A percentile compares a stretch with the other conserved stretches of the same genome.
phyloP scores from a whole-genome alignment of 64 coral and sea anemone species.

The Actinia tenebrosa region DNA sequence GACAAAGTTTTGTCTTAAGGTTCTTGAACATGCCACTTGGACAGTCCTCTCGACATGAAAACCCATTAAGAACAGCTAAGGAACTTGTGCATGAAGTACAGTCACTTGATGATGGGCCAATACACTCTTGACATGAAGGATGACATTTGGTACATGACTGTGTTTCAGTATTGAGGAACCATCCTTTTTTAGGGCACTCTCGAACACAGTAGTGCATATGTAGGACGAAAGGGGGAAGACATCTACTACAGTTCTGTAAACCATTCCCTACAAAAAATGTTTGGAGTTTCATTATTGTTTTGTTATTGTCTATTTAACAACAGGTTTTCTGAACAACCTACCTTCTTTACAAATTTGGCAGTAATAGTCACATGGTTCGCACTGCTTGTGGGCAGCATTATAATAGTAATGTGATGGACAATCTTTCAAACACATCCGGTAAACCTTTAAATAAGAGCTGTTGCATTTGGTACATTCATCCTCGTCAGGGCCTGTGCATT shows the following conservation, averaged over 20 bases:
- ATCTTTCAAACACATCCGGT: slow-evolving; percentile 43
- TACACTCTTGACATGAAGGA: slow-evolving; percentile 71
- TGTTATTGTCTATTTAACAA: not conserved
- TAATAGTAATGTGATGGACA: slow-evolving; percentile 85
- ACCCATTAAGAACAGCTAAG: slow-evolving; percentile 42
- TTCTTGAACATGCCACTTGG: slow-evolving; percentile 59
- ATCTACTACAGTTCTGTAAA: slow-evolving; percentile 75
- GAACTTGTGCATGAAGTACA: slow-evolving; percentile 66
- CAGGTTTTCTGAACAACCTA: not conserved
- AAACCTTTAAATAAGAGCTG: slow-evolving; percentile 38
- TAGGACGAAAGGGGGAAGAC: slow-evolving; percentile 74
- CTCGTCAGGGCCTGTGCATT: slow-evolving; percentile 56
- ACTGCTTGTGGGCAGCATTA: slow-evolving; percentile 48
- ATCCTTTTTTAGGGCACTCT: slow-evolving; percentile 61
- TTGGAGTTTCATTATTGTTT: too few species aligned
- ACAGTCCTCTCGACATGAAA: slow-evolving; percentile 66
- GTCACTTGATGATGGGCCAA: slow-evolving; percentile 76
- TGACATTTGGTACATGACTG: slow-evolving; percentile 77
- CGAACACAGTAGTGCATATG: slow-evolving; percentile 72
- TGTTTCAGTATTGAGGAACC: slow-evolving; percentile 49
- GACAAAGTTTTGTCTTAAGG: slow-evolving; percentile 44
- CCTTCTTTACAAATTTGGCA: slow-evolving; percentile 80
- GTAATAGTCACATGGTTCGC: slow-evolving; percentile 93
- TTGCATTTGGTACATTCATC: slow-evolving; percentile 68
- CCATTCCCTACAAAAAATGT: slow-evolving; percentile 69